These are phyloP conservation scores for Anticlea derivata DNA, from an alignment of 2,888 invertebrate species.

Conservation along the genomic window DNA sequence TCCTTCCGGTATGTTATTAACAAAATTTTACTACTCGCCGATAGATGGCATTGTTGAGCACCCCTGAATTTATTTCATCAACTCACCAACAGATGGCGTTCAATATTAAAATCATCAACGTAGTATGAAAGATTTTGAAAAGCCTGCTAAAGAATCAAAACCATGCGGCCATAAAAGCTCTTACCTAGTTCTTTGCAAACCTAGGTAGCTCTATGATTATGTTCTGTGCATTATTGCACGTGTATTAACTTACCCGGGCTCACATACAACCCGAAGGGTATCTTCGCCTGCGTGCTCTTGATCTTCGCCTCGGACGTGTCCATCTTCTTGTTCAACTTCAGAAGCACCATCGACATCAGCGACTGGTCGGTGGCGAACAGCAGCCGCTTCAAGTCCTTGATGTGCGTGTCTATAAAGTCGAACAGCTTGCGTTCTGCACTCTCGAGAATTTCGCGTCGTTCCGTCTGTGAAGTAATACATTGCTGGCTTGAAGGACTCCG, in stretches of 20 bases:
- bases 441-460: slow-evolving; percentile 64
- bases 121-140: no score
- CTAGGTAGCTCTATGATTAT: no score
- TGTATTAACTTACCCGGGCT: slow-evolving; percentile 73
- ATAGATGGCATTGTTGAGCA: neutral
- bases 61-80: neutral
- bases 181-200: no score
- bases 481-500: no score
- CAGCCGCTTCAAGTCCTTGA: slow-evolving; percentile 71
- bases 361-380: slow-evolving; percentile 73
- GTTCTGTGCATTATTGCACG: no score
- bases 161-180: no score
- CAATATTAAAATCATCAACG: no score
- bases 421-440: slow-evolving; percentile 58
- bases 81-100: no score
- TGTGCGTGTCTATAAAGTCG: slow-evolving; percentile 65
- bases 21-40: no score
- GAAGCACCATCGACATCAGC: slow-evolving; percentile 74
- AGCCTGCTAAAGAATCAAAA: no score
- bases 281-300: slow-evolving; percentile 71
- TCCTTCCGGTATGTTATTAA: no score
- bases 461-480: slow-evolving; percentile 54
- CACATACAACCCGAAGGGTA: slow-evolving; percentile 74
- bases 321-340: slow-evolving; percentile 78
- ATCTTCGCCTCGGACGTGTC: slow-evolving; percentile 76